phyloP scores from a whole-genome alignment of 2,113 vertebrate genomes.

The Halcyon senegalensis region DNA sequence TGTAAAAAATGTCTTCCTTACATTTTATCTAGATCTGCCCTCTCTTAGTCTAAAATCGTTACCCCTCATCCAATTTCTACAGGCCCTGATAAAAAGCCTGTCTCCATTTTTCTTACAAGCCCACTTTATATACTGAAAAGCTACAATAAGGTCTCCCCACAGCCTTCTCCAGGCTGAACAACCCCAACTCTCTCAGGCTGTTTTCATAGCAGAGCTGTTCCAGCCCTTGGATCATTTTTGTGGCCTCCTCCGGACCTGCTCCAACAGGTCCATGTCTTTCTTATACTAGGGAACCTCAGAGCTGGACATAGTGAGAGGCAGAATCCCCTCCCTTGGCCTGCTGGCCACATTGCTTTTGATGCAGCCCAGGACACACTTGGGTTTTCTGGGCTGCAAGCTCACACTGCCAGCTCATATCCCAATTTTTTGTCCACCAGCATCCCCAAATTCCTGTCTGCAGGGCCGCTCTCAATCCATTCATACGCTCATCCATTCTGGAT shows the following conservation, averaged over 20 bases:
- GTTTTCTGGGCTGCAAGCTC: neutral
- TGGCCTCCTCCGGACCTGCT: neutral
- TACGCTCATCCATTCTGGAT: neutral
- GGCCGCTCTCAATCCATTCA: neutral
- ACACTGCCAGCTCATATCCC: neutral
- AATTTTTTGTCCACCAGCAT: neutral
- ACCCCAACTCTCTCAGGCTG: neutral
- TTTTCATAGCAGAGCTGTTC: neutral
- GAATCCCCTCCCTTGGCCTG: neutral
- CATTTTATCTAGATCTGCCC: neutral
- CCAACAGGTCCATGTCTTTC: neutral
- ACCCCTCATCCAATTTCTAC: neutral
- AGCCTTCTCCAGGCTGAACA: neutral
- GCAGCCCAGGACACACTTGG: neutral
- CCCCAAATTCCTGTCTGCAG: neutral
- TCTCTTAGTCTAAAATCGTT: neutral
- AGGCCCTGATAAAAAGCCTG: neutral
- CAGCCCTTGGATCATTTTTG: neutral
- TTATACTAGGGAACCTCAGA: accelerated
- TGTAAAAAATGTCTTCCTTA: neutral
- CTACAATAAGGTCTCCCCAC: neutral
- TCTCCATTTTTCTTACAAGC: neutral
- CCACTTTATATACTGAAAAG: neutral
- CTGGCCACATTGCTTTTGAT: neutral
- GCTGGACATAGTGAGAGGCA: neutral